Conservation (phyloP, 2,113 vertebrate genomes). For the Myotis brandtii region DNA sequence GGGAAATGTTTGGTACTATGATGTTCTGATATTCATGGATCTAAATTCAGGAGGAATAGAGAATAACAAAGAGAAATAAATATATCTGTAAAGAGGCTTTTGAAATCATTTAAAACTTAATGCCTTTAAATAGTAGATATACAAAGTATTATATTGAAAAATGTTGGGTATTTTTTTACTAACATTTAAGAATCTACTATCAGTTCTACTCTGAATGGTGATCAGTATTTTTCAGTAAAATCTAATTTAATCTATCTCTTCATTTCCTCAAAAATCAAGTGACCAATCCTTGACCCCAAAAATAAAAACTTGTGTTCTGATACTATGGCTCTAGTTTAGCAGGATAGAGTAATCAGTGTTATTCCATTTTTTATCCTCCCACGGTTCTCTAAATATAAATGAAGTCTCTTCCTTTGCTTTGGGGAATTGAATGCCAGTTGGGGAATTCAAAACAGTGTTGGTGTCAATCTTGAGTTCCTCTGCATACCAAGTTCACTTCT, state of each 20-base stretch:
- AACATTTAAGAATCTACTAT: conserved; percentile 20
- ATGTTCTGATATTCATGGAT: background rate
- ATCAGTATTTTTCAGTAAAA: conserved; percentile 1
- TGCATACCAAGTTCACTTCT: background rate
- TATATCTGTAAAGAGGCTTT: conserved; percentile 11
- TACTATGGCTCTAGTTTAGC: background rate
- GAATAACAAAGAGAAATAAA: background rate
- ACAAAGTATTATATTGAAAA: conserved; percentile 29
- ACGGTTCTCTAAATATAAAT: conserved; percentile 16
- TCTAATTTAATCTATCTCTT: background rate
- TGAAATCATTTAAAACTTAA: conserved; percentile 28
- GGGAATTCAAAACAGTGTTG: conserved; percentile 59
- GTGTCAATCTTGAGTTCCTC: conserved; percentile 34
- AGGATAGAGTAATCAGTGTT: conserved; percentile 10
- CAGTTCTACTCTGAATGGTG: background rate
- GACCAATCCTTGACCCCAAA: background rate
- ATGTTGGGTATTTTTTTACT: background rate
- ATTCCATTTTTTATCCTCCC: conserved; percentile 45
- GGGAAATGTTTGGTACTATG: background rate
- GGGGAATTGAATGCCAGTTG: conserved; percentile 37
- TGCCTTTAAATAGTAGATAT: background rate
- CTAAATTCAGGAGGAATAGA: conserved; percentile 4
- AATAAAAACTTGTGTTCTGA: background rate
- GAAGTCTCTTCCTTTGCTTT: conserved; percentile 31
- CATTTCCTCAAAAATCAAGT: conserved; percentile 29